Conservation (phyloP, 1,140 invertebrate species). For the Leptopilina clavipes region DNA sequence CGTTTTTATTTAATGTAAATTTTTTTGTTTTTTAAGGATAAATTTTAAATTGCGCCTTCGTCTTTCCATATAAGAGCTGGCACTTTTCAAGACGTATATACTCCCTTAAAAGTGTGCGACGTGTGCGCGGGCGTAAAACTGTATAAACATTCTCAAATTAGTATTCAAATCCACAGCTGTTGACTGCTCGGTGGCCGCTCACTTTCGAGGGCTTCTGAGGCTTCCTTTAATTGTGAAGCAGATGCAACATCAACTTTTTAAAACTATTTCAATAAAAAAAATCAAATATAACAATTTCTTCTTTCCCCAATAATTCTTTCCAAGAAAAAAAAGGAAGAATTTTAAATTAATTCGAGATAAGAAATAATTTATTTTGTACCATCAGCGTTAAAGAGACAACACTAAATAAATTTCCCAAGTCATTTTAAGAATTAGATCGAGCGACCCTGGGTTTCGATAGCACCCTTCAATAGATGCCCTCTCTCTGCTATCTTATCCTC, state of each 20-base stretch:
- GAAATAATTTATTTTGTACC: neutral
- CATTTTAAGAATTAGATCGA: neutral
- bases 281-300: no score
- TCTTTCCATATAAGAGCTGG: no score
- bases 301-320: no score
- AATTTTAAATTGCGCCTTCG: no score
- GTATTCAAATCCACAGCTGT: conserved; percentile 73
- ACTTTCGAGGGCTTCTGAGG: conserved; percentile 68
- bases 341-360: no score
- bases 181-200: conserved; percentile 60
- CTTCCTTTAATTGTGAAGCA: conserved; percentile 73
- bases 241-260: conserved; percentile 67
- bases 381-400: neutral
- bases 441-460: conserved; percentile 10
- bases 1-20: no score
- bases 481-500: conserved; percentile 39
- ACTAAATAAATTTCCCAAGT: conserved; percentile 1
- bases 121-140: conserved; percentile 56
- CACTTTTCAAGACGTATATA: neutral
- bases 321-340: no score
- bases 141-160: conserved; percentile 74
- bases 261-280: neutral
- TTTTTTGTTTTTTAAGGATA: no score
- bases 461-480: conserved; percentile 37
- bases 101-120: conserved; percentile 45